Evolutionary conservation across 2,797 vertebrate species (phyloP), one percentile per base, ranked within the genome.

Genomic region (Xerus rutilus): DNA sequence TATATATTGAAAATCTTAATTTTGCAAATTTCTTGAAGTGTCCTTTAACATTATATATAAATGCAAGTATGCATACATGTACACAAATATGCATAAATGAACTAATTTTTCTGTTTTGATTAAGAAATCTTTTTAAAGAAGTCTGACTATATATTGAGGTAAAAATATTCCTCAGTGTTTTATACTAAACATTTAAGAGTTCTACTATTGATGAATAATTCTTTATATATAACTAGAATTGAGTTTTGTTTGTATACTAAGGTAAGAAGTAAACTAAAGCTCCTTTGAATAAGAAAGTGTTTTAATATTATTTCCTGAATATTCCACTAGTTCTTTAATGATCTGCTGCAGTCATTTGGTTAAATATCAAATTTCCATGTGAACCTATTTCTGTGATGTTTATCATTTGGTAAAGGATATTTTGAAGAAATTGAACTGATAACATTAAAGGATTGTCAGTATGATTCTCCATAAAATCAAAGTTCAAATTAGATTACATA

Each of bases 211-310:
- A 65, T 86, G 49, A 88, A 32, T 74, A 49, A 30, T 94, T 86
- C 9, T 69, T 81, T 81, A 86, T 79, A 67, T 70, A 67, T 70
- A 64, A 23, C 69, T 81, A 23, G 43, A 74, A 81, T 67, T 81
- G 49, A 85, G 13, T 76, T 76, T 76, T 91, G 9, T 81, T 81
- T 86, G 62, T 74, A 20, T 45, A 72, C 6, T 86, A 59, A 86
- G 32, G 7, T 70, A 70, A n/a, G 35, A 23, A 93, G 47, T 83
- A 39, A 86, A 39, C 65, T 86, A 45, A 1, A 79, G 20, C 72
- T 89, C 21, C 93, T 81, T 85, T 43, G 45, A 88, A 89, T 54
- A 82, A 35, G 32, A 43, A 85, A 49, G 47, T 92, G 7, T 93
- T 64, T 23, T 20, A 70, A 69, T 25, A 81, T 81, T 30, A 57